phyloP scores from a whole-genome alignment of 2,113 vertebrate genomes.

The Taxidea taxus region DNA sequence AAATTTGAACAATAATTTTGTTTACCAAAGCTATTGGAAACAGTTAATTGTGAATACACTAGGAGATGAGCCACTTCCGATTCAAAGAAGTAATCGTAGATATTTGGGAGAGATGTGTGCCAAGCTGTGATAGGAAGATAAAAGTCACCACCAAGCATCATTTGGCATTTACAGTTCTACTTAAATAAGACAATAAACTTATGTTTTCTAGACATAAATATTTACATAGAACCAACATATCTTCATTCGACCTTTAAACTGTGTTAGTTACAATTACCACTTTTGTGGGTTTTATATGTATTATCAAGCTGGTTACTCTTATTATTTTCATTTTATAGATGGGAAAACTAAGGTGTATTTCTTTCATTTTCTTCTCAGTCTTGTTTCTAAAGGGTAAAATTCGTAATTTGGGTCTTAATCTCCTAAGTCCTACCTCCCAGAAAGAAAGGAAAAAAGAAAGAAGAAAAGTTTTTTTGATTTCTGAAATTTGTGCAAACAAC shows the following conservation, averaged over 20 bases:
- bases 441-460: background rate
- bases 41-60: background rate
- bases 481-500: background rate
- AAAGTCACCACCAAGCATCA: background rate
- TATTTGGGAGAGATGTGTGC: slow-evolving; percentile 7
- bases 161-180: slow-evolving; percentile 16
- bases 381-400: slow-evolving; percentile 11
- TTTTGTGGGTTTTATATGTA: background rate
- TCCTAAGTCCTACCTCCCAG: background rate
- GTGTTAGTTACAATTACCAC: background rate
- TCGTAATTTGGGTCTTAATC: background rate
- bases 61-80: background rate
- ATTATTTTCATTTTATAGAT: background rate
- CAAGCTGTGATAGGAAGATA: background rate
- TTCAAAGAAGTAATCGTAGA: background rate
- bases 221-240: background rate
- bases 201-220: slow-evolving; percentile 11
- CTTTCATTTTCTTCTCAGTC: background rate
- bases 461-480: background rate
- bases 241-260: background rate
- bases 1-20: slow-evolving; percentile 28
- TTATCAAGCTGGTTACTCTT: background rate
- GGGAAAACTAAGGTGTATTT: background rate
- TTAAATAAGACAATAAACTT: slow-evolving; percentile 23
- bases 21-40: slow-evolving; percentile 11